Conservation (phyloP, 2,797 vertebrate genomes). For the Halcyon smyrnensis region DNA sequence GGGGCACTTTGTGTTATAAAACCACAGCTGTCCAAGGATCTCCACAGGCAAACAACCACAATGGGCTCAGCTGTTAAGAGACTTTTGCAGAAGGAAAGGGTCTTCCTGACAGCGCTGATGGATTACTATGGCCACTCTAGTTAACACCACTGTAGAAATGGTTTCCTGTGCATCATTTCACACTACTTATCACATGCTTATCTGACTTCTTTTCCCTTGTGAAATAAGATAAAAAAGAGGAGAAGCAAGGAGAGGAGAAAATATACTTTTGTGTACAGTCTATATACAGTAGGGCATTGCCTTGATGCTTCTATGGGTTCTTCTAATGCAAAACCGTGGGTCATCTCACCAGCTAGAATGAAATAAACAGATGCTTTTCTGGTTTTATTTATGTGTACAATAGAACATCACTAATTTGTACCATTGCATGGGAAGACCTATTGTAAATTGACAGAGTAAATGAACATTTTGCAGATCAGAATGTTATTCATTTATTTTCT, state of each 20-base stretch:
- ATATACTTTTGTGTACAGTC: background rate
- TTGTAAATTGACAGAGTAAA: background rate
- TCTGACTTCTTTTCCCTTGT: background rate
- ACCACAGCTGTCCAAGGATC: background rate
- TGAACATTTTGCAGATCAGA: background rate
- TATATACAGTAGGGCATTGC: background rate
- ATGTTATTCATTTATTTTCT: background rate
- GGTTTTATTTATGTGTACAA: background rate
- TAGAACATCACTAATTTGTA: background rate
- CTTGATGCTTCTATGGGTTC: background rate
- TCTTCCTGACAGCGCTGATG: background rate
- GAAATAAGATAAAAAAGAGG: background rate
- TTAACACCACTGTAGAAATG: background rate
- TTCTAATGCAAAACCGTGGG: background rate
- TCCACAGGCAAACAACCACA: background rate
- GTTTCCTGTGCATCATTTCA: background rate
- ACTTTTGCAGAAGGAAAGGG: background rate
- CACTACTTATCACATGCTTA: background rate
- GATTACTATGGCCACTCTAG: background rate
- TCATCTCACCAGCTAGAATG: background rate
- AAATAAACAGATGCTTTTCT: background rate
- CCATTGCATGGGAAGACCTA: background rate
- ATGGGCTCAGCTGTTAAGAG: background rate
- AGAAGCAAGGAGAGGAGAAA: background rate
- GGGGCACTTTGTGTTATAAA: background rate